These are phyloP conservation scores for Diabrotica balteata DNA, from an alignment of 2,888 invertebrate species.

Conservation along the genomic window DNA sequence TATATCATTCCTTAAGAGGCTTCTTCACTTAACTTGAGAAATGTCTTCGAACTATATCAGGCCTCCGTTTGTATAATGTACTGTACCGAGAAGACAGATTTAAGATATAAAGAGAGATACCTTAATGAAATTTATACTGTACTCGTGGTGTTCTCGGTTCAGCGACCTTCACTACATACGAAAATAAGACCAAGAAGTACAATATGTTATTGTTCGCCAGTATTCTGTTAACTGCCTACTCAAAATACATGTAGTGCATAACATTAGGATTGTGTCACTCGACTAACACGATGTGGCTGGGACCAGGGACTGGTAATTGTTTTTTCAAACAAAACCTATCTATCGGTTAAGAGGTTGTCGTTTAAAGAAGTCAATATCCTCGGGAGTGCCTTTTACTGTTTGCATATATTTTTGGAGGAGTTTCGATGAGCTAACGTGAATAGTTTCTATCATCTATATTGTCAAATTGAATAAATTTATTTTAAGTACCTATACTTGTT, in stretches of 20 bases:
- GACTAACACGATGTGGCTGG: constrained; percentile 18
- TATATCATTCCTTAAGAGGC: too few relatives aligned
- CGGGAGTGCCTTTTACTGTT: too few relatives aligned
- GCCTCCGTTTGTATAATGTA: too few relatives aligned
- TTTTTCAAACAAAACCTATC: not conserved
- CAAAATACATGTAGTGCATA: constrained; percentile 29
- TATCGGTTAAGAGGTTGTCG: too few relatives aligned
- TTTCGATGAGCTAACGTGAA: too few relatives aligned
- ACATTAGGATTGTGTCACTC: constrained; percentile 31
- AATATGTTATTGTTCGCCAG: constrained; percentile 25
- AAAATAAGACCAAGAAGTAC: constrained; percentile 17
- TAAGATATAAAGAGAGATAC: constrained; percentile 1
- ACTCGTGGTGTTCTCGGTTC: constrained; percentile 14
- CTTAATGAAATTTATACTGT: constrained; percentile 9
- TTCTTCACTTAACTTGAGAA: too few relatives aligned
- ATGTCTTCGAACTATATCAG: too few relatives aligned
- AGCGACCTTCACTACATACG: constrained; percentile 17
- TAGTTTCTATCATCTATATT: too few relatives aligned
- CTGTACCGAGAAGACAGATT: not conserved
- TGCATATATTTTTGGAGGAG: too few relatives aligned
- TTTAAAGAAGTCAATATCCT: too few relatives aligned
- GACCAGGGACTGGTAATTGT: constrained; percentile 25
- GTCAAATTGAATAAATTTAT: too few relatives aligned
- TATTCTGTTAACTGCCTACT: constrained; percentile 25
- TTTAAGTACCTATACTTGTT: too few relatives aligned